Evolutionary conservation across 1,140 invertebrate species (phyloP), one percentile per base, ranked within the genome.

Genomic region (Drosophila navojoa): DNA sequence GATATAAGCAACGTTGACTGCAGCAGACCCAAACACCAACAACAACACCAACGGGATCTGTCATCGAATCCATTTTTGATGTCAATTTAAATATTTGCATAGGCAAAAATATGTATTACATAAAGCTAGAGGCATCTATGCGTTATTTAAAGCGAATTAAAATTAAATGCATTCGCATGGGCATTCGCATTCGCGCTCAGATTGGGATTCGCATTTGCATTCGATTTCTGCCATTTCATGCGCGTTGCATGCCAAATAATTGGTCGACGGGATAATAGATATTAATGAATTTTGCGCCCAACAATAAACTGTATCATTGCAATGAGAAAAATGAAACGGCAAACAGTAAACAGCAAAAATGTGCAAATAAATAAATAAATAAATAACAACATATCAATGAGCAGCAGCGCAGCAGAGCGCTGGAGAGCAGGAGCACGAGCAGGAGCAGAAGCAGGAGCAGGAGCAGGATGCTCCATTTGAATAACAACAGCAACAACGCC

Each of bases 1-100:
- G 84, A 87, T 80, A 87, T 89, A 84, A 80, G 84, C 84, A 79
- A 74, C 76, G 79, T 53, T 82, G 79, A 19, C 60, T 78, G 60
- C 75, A 75, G 52, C 68, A 62, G 45, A 50, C 2, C 27, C n/a
- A 27, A 53, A 10, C 42, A 35, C n/a, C 44, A 64, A 27, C 61
- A 47, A 38, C 52, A 66, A 38, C 45, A 62, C 58, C 66, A 67
- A 57, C 42, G n/a, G 60, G 67, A 72, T 64, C 62, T 67, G 70
- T 72, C 70, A 67, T 67, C 70, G 50, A 59, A 67, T 67, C 67
- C 55, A 67, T 38, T 59, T 53, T 38, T 35, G 19, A 35, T 55
- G 45, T 66, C 38, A 55, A 55, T 55, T 29, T 60, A 19, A 47
- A 29, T 42, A 68, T 16, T 50, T 42, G 16, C 13, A 5, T 10